Conservation (phyloP, 2,888 invertebrate species). For the Acronicta leporina region DNA sequence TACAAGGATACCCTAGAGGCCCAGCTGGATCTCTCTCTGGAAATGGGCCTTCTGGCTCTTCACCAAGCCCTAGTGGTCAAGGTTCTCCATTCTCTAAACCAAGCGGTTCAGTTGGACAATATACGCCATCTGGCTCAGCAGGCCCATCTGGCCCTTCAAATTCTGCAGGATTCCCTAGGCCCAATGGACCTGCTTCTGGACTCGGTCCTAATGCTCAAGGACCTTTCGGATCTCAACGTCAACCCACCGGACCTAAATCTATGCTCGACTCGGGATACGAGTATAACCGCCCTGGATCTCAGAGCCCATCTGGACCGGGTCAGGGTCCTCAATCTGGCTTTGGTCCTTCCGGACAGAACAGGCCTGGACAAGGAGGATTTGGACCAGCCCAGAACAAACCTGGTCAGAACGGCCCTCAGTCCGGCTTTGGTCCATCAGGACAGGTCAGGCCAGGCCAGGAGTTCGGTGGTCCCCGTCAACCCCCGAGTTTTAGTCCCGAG, state of each 20-base stretch:
- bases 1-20: constrained; percentile 43
- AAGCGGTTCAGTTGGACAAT: constrained; percentile 33
- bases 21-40: constrained; percentile 19
- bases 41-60: constrained; percentile 22
- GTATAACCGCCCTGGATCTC: constrained; percentile 60
- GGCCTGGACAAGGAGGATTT: constrained; percentile 32
- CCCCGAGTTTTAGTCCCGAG: constrained; percentile 80
- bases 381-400: constrained; percentile 37
- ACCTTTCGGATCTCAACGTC: constrained; percentile 32
- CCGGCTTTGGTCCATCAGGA: constrained; percentile 40
- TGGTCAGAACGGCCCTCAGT: constrained; percentile 32
- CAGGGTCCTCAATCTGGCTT: constrained; percentile 21
- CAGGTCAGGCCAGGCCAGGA: constrained; percentile 55
- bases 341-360: constrained; percentile 20
- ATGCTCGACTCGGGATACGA: constrained; percentile 62
- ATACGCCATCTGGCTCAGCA: constrained; percentile 23
- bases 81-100: constrained; percentile 26
- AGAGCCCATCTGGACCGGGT: constrained; percentile 14
- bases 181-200: constrained; percentile 4
- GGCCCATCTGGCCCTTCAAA: neutral
- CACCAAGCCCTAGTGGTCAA: constrained; percentile 19
- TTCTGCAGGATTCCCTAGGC: constrained; percentile 22
- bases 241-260: constrained; percentile 33
- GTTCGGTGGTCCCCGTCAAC: constrained; percentile 80
- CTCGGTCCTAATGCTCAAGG: constrained; percentile 14